Conservation (phyloP, 2,797 vertebrate species). For the Rhabdomys pumilio region DNA sequence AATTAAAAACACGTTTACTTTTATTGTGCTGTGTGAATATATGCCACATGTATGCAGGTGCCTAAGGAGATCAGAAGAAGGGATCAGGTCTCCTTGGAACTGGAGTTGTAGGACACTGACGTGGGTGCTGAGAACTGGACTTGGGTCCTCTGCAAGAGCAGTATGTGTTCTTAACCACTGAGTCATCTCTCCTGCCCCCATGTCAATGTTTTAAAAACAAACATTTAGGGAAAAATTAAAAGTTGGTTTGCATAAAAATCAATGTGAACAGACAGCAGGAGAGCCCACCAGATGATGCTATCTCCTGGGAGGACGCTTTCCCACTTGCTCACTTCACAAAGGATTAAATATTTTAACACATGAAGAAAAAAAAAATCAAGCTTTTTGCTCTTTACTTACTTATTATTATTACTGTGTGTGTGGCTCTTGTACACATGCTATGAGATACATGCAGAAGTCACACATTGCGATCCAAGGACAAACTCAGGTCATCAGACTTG, state of each 20-base stretch:
- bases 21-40: neutral
- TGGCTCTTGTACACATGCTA: neutral
- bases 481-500: neutral
- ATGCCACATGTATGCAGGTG: neutral
- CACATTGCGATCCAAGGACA: neutral
- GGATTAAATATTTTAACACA: constrained; percentile 65
- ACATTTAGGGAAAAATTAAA: neutral
- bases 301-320: neutral
- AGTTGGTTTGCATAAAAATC: constrained; percentile 6
- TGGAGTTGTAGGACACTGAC: neutral
- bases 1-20: neutral
- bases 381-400: constrained; percentile 50
- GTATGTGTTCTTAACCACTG: neutral
- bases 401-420: neutral
- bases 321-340: constrained; percentile 17
- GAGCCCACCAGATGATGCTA: neutral
- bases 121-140: neutral
- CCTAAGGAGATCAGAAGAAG: neutral
- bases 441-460: neutral
- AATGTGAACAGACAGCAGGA: neutral
- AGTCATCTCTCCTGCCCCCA: neutral
- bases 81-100: neutral
- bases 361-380: constrained; percentile 73
- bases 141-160: neutral
- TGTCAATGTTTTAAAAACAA: constrained; percentile 34